Percentiles rank a stretch among this genome's conserved stretches.
phyloP scores from a whole-genome alignment of 1,140 invertebrate species.

The Varroa destructor region DNA sequence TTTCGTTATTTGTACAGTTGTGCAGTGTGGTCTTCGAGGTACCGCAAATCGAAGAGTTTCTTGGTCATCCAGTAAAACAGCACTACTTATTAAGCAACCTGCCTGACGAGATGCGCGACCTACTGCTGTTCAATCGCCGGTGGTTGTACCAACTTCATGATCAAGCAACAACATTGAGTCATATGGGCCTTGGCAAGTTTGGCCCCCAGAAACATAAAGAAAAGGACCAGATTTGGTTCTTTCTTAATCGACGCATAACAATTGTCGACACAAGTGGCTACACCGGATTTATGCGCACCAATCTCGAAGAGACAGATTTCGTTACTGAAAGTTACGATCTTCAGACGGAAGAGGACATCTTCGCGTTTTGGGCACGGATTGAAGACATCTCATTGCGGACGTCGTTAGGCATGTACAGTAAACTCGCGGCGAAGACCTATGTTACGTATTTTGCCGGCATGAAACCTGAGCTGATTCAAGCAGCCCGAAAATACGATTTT shows the following conservation, averaged over 20 bases:
- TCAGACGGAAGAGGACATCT: slow-evolving; percentile 45
- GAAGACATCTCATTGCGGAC: slow-evolving; percentile 55
- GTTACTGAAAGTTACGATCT: slow-evolving; percentile 48
- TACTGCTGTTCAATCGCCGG: slow-evolving; percentile 47
- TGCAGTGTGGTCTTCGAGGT: slow-evolving; percentile 49
- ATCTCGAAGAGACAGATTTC: slow-evolving; percentile 43
- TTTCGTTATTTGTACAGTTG: slow-evolving; percentile 56
- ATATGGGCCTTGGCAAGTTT: slow-evolving; percentile 57
- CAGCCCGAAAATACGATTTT: slow-evolving; percentile 39
- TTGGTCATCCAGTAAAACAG: slow-evolving; percentile 54
- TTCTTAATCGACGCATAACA: slow-evolving; percentile 50
- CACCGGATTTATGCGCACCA: slow-evolving; percentile 27
- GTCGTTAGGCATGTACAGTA: slow-evolving; percentile 46
- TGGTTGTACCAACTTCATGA: slow-evolving; percentile 53
- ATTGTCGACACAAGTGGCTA: slow-evolving; percentile 53
- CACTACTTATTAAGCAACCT: slow-evolving; percentile 49
- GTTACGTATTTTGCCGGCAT: slow-evolving; percentile 39
- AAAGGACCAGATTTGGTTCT: slow-evolving; percentile 58
- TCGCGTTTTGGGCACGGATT: slow-evolving; percentile 59
- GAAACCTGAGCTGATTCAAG: slow-evolving; percentile 46
- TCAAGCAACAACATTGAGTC: slow-evolving; percentile 47
- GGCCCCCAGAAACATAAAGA: slow-evolving; percentile 52
- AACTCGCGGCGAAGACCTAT: slow-evolving; percentile 29
- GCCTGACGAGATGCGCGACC: slow-evolving; percentile 43
- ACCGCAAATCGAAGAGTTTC: slow-evolving; percentile 48